Evolutionary conservation across 2,797 vertebrate species (phyloP), one percentile per base, ranked within the genome.

Genomic region (Trematomus bernacchii): DNA sequence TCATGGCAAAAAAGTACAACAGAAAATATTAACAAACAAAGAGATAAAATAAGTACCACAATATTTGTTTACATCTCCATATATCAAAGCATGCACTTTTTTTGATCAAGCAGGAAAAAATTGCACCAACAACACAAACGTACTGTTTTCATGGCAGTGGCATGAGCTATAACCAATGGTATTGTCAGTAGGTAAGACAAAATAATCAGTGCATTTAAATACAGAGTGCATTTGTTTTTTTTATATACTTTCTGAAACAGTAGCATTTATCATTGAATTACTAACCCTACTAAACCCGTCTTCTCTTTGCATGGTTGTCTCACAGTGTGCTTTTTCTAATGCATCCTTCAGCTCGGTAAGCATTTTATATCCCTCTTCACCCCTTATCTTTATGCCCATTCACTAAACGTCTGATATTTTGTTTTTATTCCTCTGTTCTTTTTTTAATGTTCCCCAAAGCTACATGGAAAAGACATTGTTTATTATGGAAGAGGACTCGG

Each of bases 141-240:
- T 85, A 88, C 76, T 79, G 67, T 90, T 90, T 93, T 89, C 85
- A 94, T 94, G 94, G 94, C 94, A 94, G 95, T 95, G 94, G 90
- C 85, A 87, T 92, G 91, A 94, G 93, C 93, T 93, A 91, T 57
- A 85, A 90, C 90, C 85, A 90, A 90, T 86, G 82, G 85, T 79
- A 89, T 82, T 71, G 57, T 90, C 76, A 83, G 57, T 84, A 86
- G 72, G 80, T 82, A 89, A 85, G 84, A 89, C 90, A 92, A 92
- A 89, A 85, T 77, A 85, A 93, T 92, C 88, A 92, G 89, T 92
- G 92, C 92, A 89, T 88, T 92, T 89, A 95, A 93, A 94, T 90
- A 94, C 91, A 92, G 89, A 93, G 93, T 94, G 92, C 87, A 92
- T 93, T 94, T 87, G 40, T 89, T 87, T 90, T 90, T 27, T 37